These are phyloP conservation scores for Gyrodactylus bullatarudis DNA, from an alignment of 1,140 invertebrate genomes.

Conservation along the genomic window DNA sequence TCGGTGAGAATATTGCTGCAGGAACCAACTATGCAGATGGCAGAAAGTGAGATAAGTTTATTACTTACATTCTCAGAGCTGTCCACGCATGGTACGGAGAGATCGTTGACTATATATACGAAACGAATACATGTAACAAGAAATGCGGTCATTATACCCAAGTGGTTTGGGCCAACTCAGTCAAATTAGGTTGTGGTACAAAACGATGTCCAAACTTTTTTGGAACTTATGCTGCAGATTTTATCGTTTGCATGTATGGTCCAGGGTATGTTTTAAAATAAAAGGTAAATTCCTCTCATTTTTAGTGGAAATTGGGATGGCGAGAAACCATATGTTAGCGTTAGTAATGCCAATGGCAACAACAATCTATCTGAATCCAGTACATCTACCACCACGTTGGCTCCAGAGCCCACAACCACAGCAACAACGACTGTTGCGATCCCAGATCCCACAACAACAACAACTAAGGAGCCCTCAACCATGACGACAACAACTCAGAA, in stretches of 20 bases:
- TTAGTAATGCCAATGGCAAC: too few species aligned
- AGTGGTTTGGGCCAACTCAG: conserved; percentile 10
- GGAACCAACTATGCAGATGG: background rate
- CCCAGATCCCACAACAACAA: too few species aligned
- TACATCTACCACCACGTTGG: too few species aligned
- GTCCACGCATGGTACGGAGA: background rate
- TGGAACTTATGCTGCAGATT: background rate
- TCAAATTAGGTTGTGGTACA: conserved; percentile 8
- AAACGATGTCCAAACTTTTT: too few species aligned
- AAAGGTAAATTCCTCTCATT: too few species aligned
- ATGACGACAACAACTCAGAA: too few species aligned
- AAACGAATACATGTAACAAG: background rate
- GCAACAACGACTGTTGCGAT: too few species aligned
- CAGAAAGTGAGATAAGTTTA: too few species aligned
- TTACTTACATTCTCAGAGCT: background rate
- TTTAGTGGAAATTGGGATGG: background rate
- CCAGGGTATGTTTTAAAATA: background rate
- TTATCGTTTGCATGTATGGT: conserved; percentile 10
- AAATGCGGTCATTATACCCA: conserved; percentile 10
- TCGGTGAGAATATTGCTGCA: background rate
- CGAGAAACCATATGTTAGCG: background rate
- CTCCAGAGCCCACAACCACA: too few species aligned
- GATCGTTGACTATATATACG: background rate
- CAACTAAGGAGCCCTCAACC: too few species aligned
- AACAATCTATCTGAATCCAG: too few species aligned